Evolutionary conservation across 2,797 vertebrate genomes (phyloP), one percentile per base, ranked within the genome.

Genomic region (Kryptopterus vitreolus): DNA sequence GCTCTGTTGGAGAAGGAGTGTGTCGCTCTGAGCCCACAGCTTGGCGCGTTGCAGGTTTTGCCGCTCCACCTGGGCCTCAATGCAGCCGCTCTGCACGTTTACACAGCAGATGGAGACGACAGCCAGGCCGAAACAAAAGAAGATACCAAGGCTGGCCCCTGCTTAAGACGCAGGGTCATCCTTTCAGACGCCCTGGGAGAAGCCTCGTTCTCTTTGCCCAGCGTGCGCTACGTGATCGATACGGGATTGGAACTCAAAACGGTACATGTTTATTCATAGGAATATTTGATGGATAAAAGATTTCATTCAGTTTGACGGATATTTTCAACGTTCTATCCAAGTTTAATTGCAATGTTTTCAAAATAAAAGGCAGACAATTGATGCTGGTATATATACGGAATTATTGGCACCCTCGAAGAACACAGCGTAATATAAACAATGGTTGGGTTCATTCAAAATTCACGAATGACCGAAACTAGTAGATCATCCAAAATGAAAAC

Each of bases 221-320:
- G 83, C 0, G 85, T 97, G 50, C 93, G 91, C 83, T 96, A 96
- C 0, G 91, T 99, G 85, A 89, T 99, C 0, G 98, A 99, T 89
- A 92, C 95, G 0, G 97, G 97, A 50, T 88, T 95, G 77, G 96
- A 98, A 85, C 95, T 97, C 77, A 95, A 93, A 89, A 96, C 90
- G 0, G 98, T 98, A 90, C 95, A 96, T 91, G 69, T 12, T 72
- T 11, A n/a, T n/a, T n/a, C 22, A 22, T 35, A 35, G 3, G 29
- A 52, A 29, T 70, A 26, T 29, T 11, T 11, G 26, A 69, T 1
- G 24, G 26, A 50, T 15, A 10, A 69, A 69, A 16, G 8, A 68
- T 46, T 3, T 26, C 3, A 43, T 6, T 43, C 38, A 46, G 46
- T 46, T 20, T 11, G n/a, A n/a, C n/a, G n/a, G n/a, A 16, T 24